A percentile compares a stretch with the other conserved stretches of the same genome.
These are phyloP conservation scores for Aspidapion aeneum DNA, from an alignment of 2,888 invertebrate genomes.

Conservation along the genomic window DNA sequence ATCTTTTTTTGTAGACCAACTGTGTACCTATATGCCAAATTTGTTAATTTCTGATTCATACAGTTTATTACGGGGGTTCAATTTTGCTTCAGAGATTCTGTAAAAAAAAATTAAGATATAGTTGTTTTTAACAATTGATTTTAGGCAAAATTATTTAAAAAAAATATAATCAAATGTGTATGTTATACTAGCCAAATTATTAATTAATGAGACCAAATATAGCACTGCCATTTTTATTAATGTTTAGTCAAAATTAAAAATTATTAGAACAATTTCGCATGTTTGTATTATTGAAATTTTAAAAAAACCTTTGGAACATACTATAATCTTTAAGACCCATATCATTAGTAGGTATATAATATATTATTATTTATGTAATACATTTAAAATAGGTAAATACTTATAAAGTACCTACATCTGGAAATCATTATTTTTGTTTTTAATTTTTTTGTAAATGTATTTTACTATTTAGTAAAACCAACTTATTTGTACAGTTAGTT, in stretches of 20 bases:
- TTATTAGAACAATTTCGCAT: neutral
- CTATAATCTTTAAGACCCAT: neutral
- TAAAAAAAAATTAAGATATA: too few relatives aligned
- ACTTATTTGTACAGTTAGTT: neutral
- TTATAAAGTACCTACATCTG: neutral
- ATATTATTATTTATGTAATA: neutral
- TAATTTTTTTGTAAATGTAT: neutral
- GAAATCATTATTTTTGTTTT: neutral
- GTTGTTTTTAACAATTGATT: too few relatives aligned
- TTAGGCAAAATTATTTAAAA: too few relatives aligned
- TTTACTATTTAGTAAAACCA: neutral
- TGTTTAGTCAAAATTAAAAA: neutral
- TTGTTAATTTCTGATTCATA: too few relatives aligned
- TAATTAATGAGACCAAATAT: constrained; percentile 20
- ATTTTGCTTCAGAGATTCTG: too few relatives aligned
- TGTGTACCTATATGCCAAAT: too few relatives aligned
- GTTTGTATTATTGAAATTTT: neutral
- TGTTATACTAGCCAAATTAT: constrained; percentile 1
- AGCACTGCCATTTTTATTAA: constrained; percentile 24
- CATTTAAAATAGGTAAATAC: neutral
- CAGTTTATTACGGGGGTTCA: too few relatives aligned
- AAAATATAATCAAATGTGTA: constrained; percentile 1
- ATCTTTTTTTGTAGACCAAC: too few relatives aligned
- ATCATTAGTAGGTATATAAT: too few relatives aligned
- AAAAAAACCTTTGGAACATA: neutral